A percentile compares a stretch with the other conserved stretches of the same genome.
These are phyloP conservation scores for Plecotus auritus DNA, from an alignment of 2,113 vertebrate genomes.

Conservation along the genomic window DNA sequence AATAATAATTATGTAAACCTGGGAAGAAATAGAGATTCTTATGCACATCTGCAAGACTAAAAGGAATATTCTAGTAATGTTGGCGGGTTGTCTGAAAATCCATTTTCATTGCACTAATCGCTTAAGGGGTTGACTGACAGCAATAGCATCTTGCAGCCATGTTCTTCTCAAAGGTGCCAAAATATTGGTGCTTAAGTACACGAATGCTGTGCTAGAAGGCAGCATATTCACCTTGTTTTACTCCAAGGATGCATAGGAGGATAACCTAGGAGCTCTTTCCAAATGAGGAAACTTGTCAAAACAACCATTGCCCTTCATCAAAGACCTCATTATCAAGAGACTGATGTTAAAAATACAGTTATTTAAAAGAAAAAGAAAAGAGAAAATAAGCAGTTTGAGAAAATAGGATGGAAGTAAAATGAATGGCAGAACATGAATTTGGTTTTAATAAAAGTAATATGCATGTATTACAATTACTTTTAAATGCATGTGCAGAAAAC, in stretches of 20 bases:
- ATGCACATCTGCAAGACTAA: neutral
- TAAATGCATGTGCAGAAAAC: neutral
- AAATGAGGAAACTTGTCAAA: neutral
- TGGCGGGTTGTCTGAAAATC: constrained; percentile 25
- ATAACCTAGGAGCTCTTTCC: neutral
- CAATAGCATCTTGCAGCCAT: neutral
- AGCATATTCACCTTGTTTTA: neutral
- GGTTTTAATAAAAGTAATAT: neutral
- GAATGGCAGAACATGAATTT: neutral
- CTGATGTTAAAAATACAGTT: neutral
- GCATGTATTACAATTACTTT: neutral
- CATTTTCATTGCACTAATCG: constrained; percentile 1
- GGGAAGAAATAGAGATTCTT: neutral
- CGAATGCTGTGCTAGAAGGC: neutral
- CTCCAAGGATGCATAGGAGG: neutral
- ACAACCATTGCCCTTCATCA: neutral
- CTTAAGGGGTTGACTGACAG: constrained; percentile 22
- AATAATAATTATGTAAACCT: neutral
- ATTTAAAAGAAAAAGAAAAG: constrained; percentile 40
- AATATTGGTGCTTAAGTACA: neutral
- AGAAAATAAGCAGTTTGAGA: neutral
- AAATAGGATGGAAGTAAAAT: neutral
- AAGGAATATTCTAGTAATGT: constrained; percentile 9
- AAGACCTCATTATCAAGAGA: neutral
- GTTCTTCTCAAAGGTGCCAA: neutral